Base-by-base conservation (phyloP, 2,797 vertebrate species). In the Ptychadena robeensis region DNA sequence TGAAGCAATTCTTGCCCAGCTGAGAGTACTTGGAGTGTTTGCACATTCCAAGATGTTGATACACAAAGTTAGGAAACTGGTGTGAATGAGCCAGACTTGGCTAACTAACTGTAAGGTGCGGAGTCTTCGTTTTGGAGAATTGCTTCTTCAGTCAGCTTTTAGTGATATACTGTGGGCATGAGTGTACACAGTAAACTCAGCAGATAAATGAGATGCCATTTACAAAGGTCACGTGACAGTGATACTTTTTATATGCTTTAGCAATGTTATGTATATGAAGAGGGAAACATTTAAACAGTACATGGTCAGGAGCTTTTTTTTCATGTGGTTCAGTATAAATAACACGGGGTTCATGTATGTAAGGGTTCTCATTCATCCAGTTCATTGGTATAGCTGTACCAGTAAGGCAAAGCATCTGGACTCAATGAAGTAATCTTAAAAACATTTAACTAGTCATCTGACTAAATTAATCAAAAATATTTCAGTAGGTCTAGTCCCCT, bases 11-110 rank as follows among this genome's bases (percentile, higher is more conserved):
- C 40, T 74, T 74, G 61, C 18, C 53, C 9, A 74, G 38, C 53
- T 30, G 34, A 81, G 63, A 73, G 70, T 57, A 9, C 12, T 59
- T 74, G 10, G 53, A 81, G 44, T 81, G 71, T 81, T 81, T 81
- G 80, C 80, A 81, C 80, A 81, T 81, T 81, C 71, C 80, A 68
- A 59, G 44, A 74, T 74, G 32, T 66, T 40, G 74, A 76, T 63
- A 34, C 32, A 66, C 38, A 25, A 38, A 66, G 38, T 81, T 74
- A 73, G 64, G 61, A 73, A 63, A 53, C 71, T 37, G 28, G 10
- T 28, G 53, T 73, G 32, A 81, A 65, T 66, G 25, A 40, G 71
- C 48, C 44, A 81, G 44, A 22, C 30, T 38, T 73, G 38, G 35
- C 35, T 53, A 67, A 44, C 28, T 27, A 31, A 30, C 40, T 27